phyloP scores from a whole-genome alignment of 2,113 vertebrate species.

The Syrrhaptes paradoxus region DNA sequence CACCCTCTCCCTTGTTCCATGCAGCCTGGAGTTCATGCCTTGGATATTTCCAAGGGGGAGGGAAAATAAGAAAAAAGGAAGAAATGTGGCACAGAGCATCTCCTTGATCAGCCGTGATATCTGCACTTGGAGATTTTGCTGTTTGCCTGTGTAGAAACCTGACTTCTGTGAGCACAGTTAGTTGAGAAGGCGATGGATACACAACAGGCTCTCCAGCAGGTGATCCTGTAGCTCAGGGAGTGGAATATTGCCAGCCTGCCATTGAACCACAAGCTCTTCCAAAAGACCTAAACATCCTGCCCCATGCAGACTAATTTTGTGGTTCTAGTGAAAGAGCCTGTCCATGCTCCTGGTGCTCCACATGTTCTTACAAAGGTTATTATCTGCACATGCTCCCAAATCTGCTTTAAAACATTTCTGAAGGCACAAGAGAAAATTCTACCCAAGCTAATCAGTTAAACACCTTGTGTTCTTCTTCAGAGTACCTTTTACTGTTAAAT shows the following conservation, averaged over 20 bases:
- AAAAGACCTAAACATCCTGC: neutral
- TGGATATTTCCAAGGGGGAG: neutral
- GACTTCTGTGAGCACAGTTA: neutral
- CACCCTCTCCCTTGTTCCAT: neutral
- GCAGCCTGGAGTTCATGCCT: neutral
- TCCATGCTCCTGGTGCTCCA: fast-evolving
- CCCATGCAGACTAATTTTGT: neutral
- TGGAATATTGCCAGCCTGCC: neutral
- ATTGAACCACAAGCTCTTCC: neutral
- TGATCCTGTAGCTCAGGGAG: neutral
- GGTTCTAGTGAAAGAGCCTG: neutral
- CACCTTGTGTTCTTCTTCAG: neutral
- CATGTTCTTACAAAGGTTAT: neutral
- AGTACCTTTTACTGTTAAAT: neutral
- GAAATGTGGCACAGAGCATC: neutral
- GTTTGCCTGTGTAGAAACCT: no score
- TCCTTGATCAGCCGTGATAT: neutral
- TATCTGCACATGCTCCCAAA: neutral
- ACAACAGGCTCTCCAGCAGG: neutral
- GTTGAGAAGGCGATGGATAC: neutral
- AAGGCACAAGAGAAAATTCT: neutral
- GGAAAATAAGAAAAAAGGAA: neutral
- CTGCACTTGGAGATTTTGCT: neutral
- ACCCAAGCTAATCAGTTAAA: neutral
- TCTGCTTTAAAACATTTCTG: neutral